These are phyloP conservation scores for Enteromius viviparus DNA, from an alignment of 2,797 vertebrate species.

Conservation along the genomic window DNA sequence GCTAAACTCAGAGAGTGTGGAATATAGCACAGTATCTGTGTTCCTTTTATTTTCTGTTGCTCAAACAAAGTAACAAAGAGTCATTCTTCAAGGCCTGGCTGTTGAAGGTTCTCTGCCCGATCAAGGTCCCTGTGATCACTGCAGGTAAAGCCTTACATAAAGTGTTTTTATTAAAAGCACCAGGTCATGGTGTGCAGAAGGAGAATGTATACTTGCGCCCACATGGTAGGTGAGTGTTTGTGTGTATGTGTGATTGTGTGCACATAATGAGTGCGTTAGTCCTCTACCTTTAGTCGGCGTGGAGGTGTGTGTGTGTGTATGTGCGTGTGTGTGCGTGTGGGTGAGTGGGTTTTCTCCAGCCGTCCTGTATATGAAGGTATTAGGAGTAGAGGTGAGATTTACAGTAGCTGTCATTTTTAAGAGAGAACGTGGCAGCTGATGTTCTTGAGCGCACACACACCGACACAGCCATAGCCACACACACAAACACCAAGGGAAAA, in stretches of 20 bases:
- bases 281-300: constrained; percentile 33
- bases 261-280: constrained; percentile 28
- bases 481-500: constrained; percentile 8
- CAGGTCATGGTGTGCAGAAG: constrained; percentile 14
- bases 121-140: constrained; percentile 28
- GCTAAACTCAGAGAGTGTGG: background rate
- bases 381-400: constrained; percentile 26
- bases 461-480: constrained; percentile 11
- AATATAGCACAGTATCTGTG: background rate
- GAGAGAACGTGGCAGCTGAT: constrained; percentile 33
- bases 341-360: constrained; percentile 65
- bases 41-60: constrained; percentile 19
- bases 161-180: constrained; percentile 18
- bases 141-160: constrained; percentile 18
- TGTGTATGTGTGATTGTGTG: background rate
- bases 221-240: constrained; percentile 22
- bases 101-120: background rate
- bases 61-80: constrained; percentile 37
- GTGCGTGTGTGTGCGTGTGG: constrained; percentile 41
- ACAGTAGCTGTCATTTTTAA: constrained; percentile 17
- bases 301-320: background rate
- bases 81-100: background rate
- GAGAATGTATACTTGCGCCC: constrained; percentile 25
- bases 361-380: constrained; percentile 36
- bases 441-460: constrained; percentile 3